Evolutionary conservation across 2,888 invertebrate genomes (phyloP), one percentile per base, ranked within the genome.

Genomic region (Bembecia ichneumoniformis): DNA sequence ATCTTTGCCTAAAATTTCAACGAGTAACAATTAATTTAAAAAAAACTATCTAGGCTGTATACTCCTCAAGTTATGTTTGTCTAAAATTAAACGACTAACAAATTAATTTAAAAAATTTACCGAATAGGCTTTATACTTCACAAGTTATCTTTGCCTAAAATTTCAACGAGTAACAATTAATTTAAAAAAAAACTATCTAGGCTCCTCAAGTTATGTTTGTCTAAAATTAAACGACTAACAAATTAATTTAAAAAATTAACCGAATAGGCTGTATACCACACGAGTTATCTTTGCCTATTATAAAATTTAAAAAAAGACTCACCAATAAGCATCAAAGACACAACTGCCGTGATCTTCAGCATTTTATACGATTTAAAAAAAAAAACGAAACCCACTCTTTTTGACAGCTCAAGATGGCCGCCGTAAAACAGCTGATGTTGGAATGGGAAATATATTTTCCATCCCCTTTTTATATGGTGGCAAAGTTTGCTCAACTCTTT

Each of bases 311-410:
- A 28, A 28, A 28, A 28, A 28, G 28, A 28, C 82, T 83, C 63
- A 84, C 84, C 83, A 46, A 84, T 76, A 34, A 83, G 68, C 71
- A 83, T 63, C n/a, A 84, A 56, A 2, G 82, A 81, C 13, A 82
- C 64, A 0, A 83, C 61, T 1, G 77, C 77, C 0, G 77, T 70
- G 9, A 84, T 58, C 55, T 84, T 84, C 48, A 82, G 70, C 84
- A 84, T 84, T 57, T 57, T 65, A 3, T 44, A 35, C 4, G 40
- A 36, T 53, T 63, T 51, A 34, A 54, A 57, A 55, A 47, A 58
- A 51, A 53, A 52, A 13, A 35, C 35, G n/a, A n/a, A 54, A 51
- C 52, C 53, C 59, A 51, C 54, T 51, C 7, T 49, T 10, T 51
- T 53, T 46, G 44, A 45, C 52, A 49, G 56, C 49, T 46, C 58